phyloP scores from a whole-genome alignment of 2,113 vertebrate species.

The Odocoileus hemionus region DNA sequence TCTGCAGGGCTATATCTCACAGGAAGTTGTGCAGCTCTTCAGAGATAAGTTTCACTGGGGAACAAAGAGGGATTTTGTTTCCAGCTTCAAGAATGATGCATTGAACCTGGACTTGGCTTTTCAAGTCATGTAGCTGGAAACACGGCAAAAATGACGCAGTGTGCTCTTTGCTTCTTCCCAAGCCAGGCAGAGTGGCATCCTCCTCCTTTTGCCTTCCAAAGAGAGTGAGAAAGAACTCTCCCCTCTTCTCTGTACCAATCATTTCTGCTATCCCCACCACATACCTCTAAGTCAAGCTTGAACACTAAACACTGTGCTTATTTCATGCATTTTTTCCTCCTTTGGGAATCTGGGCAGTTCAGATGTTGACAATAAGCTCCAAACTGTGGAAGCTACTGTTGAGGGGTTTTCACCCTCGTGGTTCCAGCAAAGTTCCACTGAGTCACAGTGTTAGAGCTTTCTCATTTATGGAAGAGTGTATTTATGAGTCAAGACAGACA shows the following conservation, averaged over 20 bases:
- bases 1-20: slow-evolving; percentile 79
- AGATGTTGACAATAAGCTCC: background rate
- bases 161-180: slow-evolving; percentile 27
- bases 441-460: background rate
- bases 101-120: slow-evolving; percentile 76
- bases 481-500: background rate
- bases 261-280: background rate
- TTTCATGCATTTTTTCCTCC: background rate
- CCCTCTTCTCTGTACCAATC: background rate
- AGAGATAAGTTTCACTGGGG: slow-evolving; percentile 81
- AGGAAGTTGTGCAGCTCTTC: slow-evolving; percentile 79
- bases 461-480: background rate
- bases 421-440: background rate
- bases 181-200: background rate
- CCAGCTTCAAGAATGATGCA: slow-evolving; percentile 66
- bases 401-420: background rate
- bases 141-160: slow-evolving; percentile 51
- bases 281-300: background rate
- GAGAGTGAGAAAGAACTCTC: background rate
- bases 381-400: background rate
- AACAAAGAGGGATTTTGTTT: slow-evolving; percentile 84
- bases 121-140: slow-evolving; percentile 67
- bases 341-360: background rate
- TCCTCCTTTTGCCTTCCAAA: slow-evolving; percentile 16
- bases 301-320: background rate